phyloP scores from a whole-genome alignment of 1,140 invertebrate genomes.

The Halotydeus destructor region DNA sequence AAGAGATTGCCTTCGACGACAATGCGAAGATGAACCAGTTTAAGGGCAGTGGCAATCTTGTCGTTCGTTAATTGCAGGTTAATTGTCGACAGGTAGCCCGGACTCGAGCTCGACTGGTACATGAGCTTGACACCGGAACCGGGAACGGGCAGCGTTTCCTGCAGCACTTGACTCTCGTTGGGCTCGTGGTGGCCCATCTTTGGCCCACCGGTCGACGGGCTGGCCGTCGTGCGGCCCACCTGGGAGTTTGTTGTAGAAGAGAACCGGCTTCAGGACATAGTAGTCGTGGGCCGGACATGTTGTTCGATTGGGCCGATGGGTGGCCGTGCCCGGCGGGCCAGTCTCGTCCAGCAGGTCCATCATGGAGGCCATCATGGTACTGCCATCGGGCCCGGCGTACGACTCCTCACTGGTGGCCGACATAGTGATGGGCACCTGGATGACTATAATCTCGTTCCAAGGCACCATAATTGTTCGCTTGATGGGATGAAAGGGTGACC shows the following conservation, averaged over 20 bases:
- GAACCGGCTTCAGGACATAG: constrained; percentile 43
- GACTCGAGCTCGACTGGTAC: constrained; percentile 24
- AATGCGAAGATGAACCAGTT: constrained; percentile 22
- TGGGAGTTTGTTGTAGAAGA: constrained; percentile 63
- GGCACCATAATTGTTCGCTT: constrained; percentile 65
- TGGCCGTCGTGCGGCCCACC: constrained; percentile 46
- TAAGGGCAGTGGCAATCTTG: constrained; percentile 23
- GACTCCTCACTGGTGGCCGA: neutral
- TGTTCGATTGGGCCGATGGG: constrained; percentile 8
- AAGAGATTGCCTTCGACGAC: constrained; percentile 28
- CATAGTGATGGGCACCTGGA: constrained; percentile 24
- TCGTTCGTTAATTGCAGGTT: constrained; percentile 28
- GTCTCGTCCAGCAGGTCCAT: too few relatives aligned
- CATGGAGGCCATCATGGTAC: too few relatives aligned
- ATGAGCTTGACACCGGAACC: constrained; percentile 37
- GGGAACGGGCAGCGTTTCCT: constrained; percentile 78
- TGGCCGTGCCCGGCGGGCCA: constrained; percentile 4
- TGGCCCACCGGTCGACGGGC: constrained; percentile 54
- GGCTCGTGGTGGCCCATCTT: too few relatives aligned
- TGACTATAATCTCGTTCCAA: constrained; percentile 83
- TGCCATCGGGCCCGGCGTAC: neutral
- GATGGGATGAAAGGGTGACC: constrained; percentile 56
- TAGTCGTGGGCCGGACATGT: constrained; percentile 68
- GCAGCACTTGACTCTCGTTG: constrained; percentile 78
- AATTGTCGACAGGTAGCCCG: constrained; percentile 29